Percentiles rank a stretch among this genome's conserved stretches.
phyloP scores from a whole-genome alignment of 1,140 invertebrate species.

The Lineus longissimus region DNA sequence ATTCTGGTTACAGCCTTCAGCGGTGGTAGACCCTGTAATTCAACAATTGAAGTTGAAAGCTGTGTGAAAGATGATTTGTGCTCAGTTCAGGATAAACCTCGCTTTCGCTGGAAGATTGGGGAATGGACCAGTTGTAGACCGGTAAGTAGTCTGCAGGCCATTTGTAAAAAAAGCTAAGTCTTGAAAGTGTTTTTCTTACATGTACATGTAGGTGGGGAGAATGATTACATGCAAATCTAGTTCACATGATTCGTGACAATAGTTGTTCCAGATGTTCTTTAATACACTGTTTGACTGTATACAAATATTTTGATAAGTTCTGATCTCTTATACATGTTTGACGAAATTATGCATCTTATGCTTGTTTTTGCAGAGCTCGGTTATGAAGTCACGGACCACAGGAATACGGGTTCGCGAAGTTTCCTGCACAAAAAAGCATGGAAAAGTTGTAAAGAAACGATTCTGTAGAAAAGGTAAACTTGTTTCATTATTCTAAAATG shows the following conservation, averaged over 20 bases:
- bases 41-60: slow-evolving; percentile 1
- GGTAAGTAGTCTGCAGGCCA: not conserved
- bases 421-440: not conserved
- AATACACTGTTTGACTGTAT: no score
- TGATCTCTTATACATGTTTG: no score
- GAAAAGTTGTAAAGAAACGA: not conserved
- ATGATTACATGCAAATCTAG: no score
- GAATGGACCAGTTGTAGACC: slow-evolving; percentile 2
- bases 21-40: not conserved
- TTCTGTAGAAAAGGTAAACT: slow-evolving; percentile 4
- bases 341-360: no score
- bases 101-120: not conserved
- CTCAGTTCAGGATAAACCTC: not conserved
- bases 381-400: not conserved
- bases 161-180: no score
- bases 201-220: no score
- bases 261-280: no score
- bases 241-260: no score
- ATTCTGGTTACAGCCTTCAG: not conserved
- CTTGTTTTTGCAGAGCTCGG: not conserved
- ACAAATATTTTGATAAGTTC: no score
- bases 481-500: no score
- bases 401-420: not conserved
- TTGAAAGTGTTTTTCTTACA: no score
- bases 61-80: not conserved